These are phyloP conservation scores for Chiloscyllium punctatum DNA, from an alignment of 2,797 vertebrate species.

Conservation along the genomic window DNA sequence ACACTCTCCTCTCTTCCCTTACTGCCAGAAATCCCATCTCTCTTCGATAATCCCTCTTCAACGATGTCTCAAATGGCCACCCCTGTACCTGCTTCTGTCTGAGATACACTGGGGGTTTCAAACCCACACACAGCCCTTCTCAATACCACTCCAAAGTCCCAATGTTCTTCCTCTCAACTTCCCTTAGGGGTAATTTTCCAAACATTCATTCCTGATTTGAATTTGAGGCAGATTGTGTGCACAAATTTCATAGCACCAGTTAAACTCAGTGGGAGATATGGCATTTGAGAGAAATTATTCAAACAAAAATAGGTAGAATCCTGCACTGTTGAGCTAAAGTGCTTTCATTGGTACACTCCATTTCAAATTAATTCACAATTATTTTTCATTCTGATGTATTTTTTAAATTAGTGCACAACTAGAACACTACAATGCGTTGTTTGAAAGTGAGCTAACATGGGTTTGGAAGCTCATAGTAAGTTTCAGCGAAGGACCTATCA, in stretches of 20 bases:
- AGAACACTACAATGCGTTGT: not conserved
- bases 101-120: not conserved
- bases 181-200: not conserved
- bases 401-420: constrained; percentile 22
- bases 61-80: not conserved
- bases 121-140: not conserved
- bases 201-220: not conserved
- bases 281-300: not conserved
- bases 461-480: too few relatives aligned
- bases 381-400: not conserved
- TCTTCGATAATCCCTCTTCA: not conserved
- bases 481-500: not conserved
- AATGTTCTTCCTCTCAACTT: too few relatives aligned
- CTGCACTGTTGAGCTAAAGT: not conserved
- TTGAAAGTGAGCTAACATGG: not conserved
- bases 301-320: not conserved
- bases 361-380: not conserved
- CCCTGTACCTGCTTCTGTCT: not conserved
- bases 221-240: not conserved
- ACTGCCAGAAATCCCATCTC: not conserved
- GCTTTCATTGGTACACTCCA: not conserved
- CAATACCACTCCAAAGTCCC: not conserved
- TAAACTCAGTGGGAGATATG: not conserved
- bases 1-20: not conserved
- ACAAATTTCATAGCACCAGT: not conserved